Evolutionary conservation across 1,140 invertebrate genomes (phyloP).

Genomic region (Papilio machaon): DNA sequence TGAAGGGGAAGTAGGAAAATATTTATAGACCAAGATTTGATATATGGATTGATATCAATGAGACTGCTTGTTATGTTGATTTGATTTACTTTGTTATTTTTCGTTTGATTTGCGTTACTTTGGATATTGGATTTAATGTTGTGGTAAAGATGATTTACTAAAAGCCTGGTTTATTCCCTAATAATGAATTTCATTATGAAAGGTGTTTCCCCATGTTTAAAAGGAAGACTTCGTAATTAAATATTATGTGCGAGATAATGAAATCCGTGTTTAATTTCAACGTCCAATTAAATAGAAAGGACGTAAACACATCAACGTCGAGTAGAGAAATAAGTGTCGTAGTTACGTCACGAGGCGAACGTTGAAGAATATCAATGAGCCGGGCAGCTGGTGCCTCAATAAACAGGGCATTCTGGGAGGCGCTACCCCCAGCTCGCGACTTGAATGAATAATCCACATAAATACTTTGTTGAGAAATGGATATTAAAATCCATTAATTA

Average conservation of each 20-base stretch:
- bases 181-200: too few relatives aligned
- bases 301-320: not conserved
- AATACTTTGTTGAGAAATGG: not conserved
- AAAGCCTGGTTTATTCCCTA: not conserved
- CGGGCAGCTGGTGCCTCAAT: conserved; percentile 41
- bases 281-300: conserved; percentile 8
- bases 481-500: not conserved
- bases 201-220: too few relatives aligned
- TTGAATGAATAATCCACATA: conserved; percentile 27
- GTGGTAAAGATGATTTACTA: too few relatives aligned
- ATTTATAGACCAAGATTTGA: conserved; percentile 17
- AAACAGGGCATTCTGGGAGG: conserved; percentile 35
- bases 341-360: conserved; percentile 24
- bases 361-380: conserved; percentile 44
- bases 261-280: not conserved
- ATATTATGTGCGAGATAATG: not conserved
- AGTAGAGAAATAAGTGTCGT: conserved; percentile 23
- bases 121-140: not conserved
- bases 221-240: not conserved
- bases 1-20: conserved; percentile 25
- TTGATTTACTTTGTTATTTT: not conserved
- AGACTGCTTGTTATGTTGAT: not conserved
- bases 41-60: conserved; percentile 14
- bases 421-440: conserved; percentile 34
- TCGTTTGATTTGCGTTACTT: not conserved